phyloP scores from a whole-genome alignment of 2,888 invertebrate genomes.

The Electrophaes corylata region DNA sequence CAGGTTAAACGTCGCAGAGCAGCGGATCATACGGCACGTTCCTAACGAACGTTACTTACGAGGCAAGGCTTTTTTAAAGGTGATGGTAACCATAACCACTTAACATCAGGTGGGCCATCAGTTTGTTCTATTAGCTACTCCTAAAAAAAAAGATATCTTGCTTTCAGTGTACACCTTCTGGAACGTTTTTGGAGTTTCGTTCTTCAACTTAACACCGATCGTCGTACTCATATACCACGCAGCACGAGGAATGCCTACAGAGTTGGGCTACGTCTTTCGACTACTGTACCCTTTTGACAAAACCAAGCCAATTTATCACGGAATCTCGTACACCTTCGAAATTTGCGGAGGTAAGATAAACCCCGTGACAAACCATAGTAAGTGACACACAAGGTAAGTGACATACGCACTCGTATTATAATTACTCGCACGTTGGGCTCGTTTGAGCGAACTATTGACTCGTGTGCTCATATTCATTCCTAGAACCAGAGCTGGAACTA shows the following conservation, averaged over 20 bases:
- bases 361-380: not conserved
- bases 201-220: slow-evolving; percentile 66
- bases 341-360: slow-evolving; percentile 54
- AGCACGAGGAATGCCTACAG: slow-evolving; percentile 50
- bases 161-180: slow-evolving; percentile 67
- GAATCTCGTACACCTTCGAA: slow-evolving; percentile 62
- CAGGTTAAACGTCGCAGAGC: too few species aligned
- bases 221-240: slow-evolving; percentile 54
- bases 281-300: slow-evolving; percentile 71
- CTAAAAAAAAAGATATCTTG: not conserved
- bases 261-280: slow-evolving; percentile 65
- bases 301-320: slow-evolving; percentile 60
- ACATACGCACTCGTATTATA: not conserved
- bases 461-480: too few species aligned
- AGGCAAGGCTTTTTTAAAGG: too few species aligned
- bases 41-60: too few species aligned
- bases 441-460: too few species aligned
- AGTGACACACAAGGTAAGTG: not conserved
- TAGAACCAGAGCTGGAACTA: too few species aligned
- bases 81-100: too few species aligned
- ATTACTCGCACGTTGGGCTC: not conserved
- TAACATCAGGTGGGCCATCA: too few species aligned
- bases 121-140: too few species aligned
- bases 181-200: slow-evolving; percentile 62
- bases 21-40: too few species aligned